A percentile compares a stretch with the other conserved stretches of the same genome.
Evolutionary conservation across 2,888 invertebrate genomes (phyloP).

Genomic region (Perdita meconis): DNA sequence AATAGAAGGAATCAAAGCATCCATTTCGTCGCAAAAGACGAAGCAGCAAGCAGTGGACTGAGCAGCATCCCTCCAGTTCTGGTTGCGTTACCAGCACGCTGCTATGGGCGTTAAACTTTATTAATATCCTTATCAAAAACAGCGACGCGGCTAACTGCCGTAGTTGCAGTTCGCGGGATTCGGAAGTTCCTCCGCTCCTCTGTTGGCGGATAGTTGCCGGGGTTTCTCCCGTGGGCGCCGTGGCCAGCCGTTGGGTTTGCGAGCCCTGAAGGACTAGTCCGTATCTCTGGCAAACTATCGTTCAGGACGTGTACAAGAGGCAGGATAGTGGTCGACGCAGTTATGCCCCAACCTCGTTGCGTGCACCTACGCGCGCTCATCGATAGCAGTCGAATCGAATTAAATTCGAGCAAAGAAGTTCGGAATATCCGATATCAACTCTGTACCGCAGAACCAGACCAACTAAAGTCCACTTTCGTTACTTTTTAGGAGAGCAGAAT

Average conservation of each 20-base stretch:
- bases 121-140: constrained; percentile 82
- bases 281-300: constrained; percentile 79
- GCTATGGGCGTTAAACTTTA: constrained; percentile 74
- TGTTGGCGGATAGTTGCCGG: constrained; percentile 69
- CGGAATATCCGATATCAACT: background rate
- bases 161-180: constrained; percentile 76
- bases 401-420: constrained; percentile 37
- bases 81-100: constrained; percentile 16
- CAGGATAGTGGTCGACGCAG: constrained; percentile 62
- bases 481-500: no score
- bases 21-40: background rate
- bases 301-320: constrained; percentile 69
- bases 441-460: no score
- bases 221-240: constrained; percentile 80
- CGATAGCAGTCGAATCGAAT: constrained; percentile 33
- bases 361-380: constrained; percentile 37
- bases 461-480: no score
- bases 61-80: background rate
- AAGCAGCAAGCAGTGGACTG: background rate
- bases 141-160: constrained; percentile 72
- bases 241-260: constrained; percentile 78
- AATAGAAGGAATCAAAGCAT: background rate
- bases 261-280: constrained; percentile 80
- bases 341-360: constrained; percentile 34
- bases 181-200: constrained; percentile 67